Conservation (phyloP, 1,140 invertebrate species). For the Papilio machaon region DNA sequence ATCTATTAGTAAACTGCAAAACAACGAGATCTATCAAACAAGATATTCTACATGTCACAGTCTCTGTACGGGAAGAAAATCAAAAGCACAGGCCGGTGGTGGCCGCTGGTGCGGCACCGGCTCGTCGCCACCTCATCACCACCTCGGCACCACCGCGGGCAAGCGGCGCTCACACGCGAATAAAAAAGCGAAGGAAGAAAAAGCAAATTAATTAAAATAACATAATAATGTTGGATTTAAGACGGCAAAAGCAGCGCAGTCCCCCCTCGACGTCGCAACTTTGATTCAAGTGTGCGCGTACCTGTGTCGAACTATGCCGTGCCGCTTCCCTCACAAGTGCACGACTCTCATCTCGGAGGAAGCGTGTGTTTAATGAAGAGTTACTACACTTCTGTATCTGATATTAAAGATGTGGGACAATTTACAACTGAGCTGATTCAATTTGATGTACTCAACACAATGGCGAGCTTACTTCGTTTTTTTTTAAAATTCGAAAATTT, state of each 20-base stretch:
- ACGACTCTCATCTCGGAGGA: conserved; percentile 78
- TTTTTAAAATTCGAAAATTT: too few relatives aligned
- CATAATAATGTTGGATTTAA: conserved; percentile 80
- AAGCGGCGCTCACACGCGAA: conserved; percentile 74
- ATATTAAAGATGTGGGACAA: conserved; percentile 64
- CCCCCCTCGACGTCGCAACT: conserved; percentile 75
- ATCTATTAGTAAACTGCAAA: too few relatives aligned
- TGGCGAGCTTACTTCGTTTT: background rate
- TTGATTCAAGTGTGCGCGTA: conserved; percentile 78
- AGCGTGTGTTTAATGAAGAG: conserved; percentile 72
- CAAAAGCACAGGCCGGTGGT: conserved; percentile 15
- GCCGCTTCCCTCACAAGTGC: conserved; percentile 70
- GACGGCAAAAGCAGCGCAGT: conserved; percentile 56
- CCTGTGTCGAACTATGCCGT: conserved; percentile 51
- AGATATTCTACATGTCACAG: background rate
- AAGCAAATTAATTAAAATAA: conserved; percentile 81
- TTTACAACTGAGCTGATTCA: conserved; percentile 63
- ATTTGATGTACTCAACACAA: background rate
- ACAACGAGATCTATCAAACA: too few relatives aligned
- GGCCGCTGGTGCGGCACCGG: conserved; percentile 43
- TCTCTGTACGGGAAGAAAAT: background rate
- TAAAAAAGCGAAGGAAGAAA: conserved; percentile 70
- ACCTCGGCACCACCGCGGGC: conserved; percentile 61
- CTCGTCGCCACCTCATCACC: conserved; percentile 54
- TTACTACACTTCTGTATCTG: conserved; percentile 73